Conservation (phyloP, 2,888 invertebrate genomes). For the Ganaspis brasiliensis region DNA sequence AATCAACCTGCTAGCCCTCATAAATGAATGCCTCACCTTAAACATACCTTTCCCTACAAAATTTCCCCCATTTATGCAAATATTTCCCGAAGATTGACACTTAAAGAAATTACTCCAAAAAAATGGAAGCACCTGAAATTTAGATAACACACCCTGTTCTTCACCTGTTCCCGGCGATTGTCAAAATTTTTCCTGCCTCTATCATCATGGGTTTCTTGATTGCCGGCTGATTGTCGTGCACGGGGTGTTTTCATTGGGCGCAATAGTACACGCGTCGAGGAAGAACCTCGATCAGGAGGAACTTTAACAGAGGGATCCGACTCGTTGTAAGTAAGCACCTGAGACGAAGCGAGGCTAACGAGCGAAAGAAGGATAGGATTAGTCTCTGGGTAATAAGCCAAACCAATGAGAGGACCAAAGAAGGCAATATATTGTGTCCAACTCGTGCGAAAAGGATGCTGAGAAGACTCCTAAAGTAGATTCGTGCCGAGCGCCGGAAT, state of each 20-base stretch:
- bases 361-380: conserved; percentile 76
- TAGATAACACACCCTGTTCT: background rate
- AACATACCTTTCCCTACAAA: too few species aligned
- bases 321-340: conserved; percentile 66
- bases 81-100: too few species aligned
- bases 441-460: conserved; percentile 64
- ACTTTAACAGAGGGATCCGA: conserved; percentile 46
- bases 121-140: too few species aligned
- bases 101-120: too few species aligned
- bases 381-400: conserved; percentile 76
- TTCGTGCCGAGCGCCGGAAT: conserved; percentile 76
- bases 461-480: conserved; percentile 73
- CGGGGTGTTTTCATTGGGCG: conserved; percentile 29
- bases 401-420: conserved; percentile 62
- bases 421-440: conserved; percentile 57
- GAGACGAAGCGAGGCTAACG: conserved; percentile 71
- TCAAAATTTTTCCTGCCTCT: background rate
- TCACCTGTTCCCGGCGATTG: background rate
- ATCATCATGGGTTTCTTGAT: conserved; percentile 1
- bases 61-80: too few species aligned
- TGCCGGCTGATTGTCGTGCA: background rate
- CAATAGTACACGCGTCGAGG: conserved; percentile 49
- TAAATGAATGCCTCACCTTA: too few species aligned
- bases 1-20: too few species aligned
- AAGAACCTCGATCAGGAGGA: conserved; percentile 55